These are phyloP conservation scores for Axis porcinus DNA, from an alignment of 2,113 vertebrate species.

Conservation along the genomic window DNA sequence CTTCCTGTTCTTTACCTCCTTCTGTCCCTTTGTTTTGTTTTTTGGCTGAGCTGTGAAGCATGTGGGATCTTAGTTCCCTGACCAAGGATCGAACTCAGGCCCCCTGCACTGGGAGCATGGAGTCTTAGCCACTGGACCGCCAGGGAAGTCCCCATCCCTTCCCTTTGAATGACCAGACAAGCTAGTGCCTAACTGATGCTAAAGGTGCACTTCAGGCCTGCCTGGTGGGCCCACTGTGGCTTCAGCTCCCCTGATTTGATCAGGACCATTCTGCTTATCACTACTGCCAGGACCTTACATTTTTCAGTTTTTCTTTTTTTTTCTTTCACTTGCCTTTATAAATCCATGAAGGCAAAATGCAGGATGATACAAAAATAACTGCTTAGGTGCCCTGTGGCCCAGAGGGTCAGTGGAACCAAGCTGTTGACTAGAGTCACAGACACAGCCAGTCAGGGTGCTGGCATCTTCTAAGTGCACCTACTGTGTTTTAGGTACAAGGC, in stretches of 20 bases:
- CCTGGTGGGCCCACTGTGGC: background rate
- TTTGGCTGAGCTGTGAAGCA: background rate
- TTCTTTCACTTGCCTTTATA: background rate
- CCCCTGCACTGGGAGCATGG: background rate
- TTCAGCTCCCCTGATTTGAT: background rate
- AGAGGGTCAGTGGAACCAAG: background rate
- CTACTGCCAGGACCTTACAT: background rate
- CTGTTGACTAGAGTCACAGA: background rate
- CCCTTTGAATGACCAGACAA: background rate
- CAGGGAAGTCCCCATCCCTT: background rate
- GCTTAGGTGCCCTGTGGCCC: background rate
- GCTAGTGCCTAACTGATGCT: background rate
- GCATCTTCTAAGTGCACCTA: background rate
- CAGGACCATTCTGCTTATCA: background rate
- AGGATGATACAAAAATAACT: background rate
- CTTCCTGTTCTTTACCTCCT: background rate
- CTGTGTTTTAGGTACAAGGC: background rate
- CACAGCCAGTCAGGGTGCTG: background rate
- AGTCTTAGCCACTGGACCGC: background rate
- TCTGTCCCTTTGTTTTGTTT: background rate
- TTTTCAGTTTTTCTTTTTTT: background rate
- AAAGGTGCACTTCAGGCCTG: background rate
- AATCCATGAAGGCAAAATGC: background rate
- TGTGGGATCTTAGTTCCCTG: background rate
- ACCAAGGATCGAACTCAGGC: background rate